phyloP scores from a whole-genome alignment of 2,888 invertebrate genomes.

The Lycocerus yunnanus region DNA sequence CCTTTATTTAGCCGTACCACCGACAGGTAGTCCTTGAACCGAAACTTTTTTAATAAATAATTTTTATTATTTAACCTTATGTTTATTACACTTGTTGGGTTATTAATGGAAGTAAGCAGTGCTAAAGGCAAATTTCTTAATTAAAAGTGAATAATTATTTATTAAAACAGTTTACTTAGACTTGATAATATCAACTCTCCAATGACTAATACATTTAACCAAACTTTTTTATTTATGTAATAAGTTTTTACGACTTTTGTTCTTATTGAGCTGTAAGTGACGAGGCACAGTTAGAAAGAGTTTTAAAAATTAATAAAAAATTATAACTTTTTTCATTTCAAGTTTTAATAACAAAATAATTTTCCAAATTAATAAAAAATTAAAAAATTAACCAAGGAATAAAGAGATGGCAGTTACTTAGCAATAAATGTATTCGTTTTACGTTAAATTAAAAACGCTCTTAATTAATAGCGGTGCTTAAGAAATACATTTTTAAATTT shows the following conservation, averaged over 20 bases:
- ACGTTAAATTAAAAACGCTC: background rate
- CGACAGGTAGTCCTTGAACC: background rate
- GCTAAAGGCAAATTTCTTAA: conserved; percentile 16
- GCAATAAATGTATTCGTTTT: background rate
- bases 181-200: conserved; percentile 12
- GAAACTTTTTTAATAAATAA: background rate
- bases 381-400: background rate
- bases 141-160: conserved; percentile 27
- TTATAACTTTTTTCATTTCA: background rate
- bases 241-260: background rate
- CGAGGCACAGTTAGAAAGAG: background rate
- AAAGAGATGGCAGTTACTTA: background rate
- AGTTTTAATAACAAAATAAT: background rate
- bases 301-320: background rate
- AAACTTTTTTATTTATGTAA: conserved; percentile 14
- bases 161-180: conserved; percentile 14
- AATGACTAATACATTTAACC: conserved; percentile 10
- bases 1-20: background rate
- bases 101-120: conserved; percentile 13
- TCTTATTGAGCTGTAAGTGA: background rate
- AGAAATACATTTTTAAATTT: background rate
- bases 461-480: background rate
- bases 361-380: background rate
- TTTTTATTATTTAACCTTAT: background rate
- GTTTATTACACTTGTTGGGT: background rate